Evolutionary conservation across 2,888 invertebrate species (phyloP), one percentile per base, ranked within the genome.

Genomic region (Amblyjoppa fuscipennis): DNA sequence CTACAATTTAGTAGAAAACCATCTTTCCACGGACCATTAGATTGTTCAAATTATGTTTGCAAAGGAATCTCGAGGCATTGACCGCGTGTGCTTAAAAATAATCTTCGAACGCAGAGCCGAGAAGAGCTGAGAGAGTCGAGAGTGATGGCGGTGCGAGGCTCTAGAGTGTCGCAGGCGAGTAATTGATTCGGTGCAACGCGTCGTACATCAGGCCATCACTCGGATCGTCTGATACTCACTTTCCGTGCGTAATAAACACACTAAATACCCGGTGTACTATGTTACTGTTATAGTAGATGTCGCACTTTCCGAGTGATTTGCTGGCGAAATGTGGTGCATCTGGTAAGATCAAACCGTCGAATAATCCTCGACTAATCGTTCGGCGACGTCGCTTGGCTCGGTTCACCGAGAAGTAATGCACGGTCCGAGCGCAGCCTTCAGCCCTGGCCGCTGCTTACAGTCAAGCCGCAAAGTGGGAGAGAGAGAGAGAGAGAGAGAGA

Each of bases 341-440:
- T 85, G 85, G 85, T 81, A 81, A 85, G 87, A 87, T 87, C 87
- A 85, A 83, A 85, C 82, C 83, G 83, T 78, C 85, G 85, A 87
- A 87, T 87, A 85, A 87, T 84, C 84, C 84, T 61, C 84, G 77
- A 81, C 84, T 84, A 84, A 84, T 84, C 84, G 84, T 76, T 81
- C 73, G 51, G 84, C 61, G 61, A 73, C 76, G 81, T 77, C 81
- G 59, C 77, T 84, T 84, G 84, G 84, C 84, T 81, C 77, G 77
- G 51, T 31, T 61, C 73, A 31, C 76, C 34, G 68, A 69, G 53
- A 81, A 81, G 77, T 84, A 81, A 78, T 84, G 84, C 77, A 49
- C 80, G 49, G 49, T 9, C 38, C 66, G 13, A 28, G 16, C 38
- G 34, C 31, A 2, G n/a, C 16, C 38, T 28, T 28, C 31, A 16